Evolutionary conservation across 2,797 vertebrate species (phyloP).

Genomic region (Dicrostonyx torquatus): DNA sequence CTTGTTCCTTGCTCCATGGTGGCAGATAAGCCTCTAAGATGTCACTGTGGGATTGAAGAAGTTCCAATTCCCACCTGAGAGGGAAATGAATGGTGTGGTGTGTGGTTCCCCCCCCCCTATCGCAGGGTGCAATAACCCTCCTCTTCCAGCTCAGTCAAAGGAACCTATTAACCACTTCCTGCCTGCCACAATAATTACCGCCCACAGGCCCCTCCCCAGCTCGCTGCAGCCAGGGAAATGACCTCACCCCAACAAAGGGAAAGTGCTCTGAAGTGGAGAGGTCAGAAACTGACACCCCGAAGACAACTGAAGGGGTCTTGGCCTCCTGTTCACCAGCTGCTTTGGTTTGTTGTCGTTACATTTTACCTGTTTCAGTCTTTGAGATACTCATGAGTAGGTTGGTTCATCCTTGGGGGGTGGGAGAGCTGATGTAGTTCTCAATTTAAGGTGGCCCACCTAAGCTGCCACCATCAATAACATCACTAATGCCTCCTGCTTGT

Average conservation of each 20-base stretch:
- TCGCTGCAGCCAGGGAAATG: constrained; percentile 58
- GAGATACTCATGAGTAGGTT: background rate
- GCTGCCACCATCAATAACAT: background rate
- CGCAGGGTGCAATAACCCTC: constrained; percentile 75
- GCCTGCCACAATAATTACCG: constrained; percentile 74
- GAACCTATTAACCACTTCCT: constrained; percentile 80
- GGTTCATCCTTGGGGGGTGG: background rate
- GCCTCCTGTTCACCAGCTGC: background rate
- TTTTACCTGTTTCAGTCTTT: background rate
- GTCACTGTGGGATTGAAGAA: background rate
- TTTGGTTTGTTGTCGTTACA: background rate
- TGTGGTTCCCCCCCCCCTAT: constrained; percentile 51
- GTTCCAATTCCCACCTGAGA: background rate
- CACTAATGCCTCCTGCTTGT: background rate
- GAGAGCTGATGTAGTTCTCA: background rate
- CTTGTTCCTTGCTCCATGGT: background rate
- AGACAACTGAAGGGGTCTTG: background rate
- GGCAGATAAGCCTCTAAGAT: background rate
- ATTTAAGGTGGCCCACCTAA: background rate
- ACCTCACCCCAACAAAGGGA: constrained; percentile 62
- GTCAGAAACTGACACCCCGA: background rate
- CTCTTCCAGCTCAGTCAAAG: constrained; percentile 79
- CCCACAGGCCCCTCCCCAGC: constrained; percentile 46
- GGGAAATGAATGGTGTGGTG: constrained; percentile 57
- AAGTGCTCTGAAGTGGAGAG: constrained; percentile 42